Conservation (phyloP, 2,113 vertebrate species). For the Pluvianellus socialis region DNA sequence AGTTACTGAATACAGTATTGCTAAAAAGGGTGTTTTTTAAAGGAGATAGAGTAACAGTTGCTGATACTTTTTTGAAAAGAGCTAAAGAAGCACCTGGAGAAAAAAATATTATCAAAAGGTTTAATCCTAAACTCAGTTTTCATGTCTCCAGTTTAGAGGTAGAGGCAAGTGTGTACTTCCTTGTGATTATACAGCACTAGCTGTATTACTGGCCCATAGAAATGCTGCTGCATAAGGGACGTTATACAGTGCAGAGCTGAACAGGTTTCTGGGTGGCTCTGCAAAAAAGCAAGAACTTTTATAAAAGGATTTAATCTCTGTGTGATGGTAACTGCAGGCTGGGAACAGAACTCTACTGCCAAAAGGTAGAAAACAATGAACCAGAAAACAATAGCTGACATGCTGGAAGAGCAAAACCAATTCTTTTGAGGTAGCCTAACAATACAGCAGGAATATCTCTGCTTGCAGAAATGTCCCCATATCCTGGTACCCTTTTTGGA, state of each 20-base stretch:
- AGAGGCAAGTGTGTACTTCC: neutral
- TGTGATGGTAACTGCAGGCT: neutral
- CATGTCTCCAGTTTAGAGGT: neutral
- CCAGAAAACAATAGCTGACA: neutral
- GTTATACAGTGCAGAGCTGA: neutral
- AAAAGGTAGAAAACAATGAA: neutral
- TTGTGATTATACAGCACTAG: neutral
- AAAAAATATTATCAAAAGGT: neutral
- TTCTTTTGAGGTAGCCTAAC: neutral
- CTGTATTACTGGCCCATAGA: neutral
- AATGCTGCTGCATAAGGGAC: neutral
- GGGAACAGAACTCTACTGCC: neutral
- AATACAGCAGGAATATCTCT: neutral
- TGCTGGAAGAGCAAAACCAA: neutral
- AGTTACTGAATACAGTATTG: neutral
- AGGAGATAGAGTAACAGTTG: neutral
- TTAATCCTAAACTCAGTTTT: neutral
- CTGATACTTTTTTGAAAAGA: neutral
- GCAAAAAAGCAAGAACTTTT: neutral
- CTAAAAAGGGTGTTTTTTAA: neutral
- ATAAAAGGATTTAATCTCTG: neutral
- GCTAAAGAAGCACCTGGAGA: neutral
- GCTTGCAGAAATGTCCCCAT: neutral
- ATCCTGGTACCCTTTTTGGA: neutral
- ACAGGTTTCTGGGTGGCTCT: neutral